Base-by-base conservation (phyloP, 2,113 vertebrate species). In the Alligator sinensis region DNA sequence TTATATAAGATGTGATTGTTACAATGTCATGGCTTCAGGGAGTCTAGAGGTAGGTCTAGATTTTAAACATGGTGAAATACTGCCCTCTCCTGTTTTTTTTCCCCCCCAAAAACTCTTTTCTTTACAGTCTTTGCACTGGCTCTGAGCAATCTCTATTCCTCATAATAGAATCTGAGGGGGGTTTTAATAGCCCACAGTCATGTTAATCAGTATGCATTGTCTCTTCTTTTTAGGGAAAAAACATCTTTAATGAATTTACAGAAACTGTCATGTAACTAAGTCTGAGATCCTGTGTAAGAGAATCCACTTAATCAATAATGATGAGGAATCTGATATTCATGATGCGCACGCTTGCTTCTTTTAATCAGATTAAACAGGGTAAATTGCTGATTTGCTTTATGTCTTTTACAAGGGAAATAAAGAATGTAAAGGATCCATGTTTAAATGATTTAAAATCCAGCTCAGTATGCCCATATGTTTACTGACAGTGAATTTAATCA, bases 81-180 rank as follows among this genome's bases (percentile, higher is more conserved):
- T 98, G 97, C 97, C 97, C 97, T 96, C 97, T 97, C 89, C 96
- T 96, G 97, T 75, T 77, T 68, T 14, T 61, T 19, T 5, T 17
- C 8, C 8, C 38, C 47, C 47, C 47, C 7, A 9, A 47, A 78
- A 77, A 81, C 28, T 86, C 61, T 89, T 86, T 86, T 28, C 57
- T 80, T 11, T 58, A 0, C 5, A 3, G 11, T 9, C 12, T 25
- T 64, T 1, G 0, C 16, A 28, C 34, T 10, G 59, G 24, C 21
- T 81, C 12, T 22, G 12, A 80, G n/a, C 27, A 57, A 2, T 59
- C 58, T 86, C 54, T 64, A 24, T 4, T 70, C 59, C 57, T 13
- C 21, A 4, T 47, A 21, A 34, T 3, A 83, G 77, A 60, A 79
- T 17, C 22, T 62, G 59, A 25, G 34, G 30, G 68, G 68, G 30